Evolutionary conservation across 2,888 invertebrate species (phyloP).

Genomic region (Pterobdella sp.): DNA sequence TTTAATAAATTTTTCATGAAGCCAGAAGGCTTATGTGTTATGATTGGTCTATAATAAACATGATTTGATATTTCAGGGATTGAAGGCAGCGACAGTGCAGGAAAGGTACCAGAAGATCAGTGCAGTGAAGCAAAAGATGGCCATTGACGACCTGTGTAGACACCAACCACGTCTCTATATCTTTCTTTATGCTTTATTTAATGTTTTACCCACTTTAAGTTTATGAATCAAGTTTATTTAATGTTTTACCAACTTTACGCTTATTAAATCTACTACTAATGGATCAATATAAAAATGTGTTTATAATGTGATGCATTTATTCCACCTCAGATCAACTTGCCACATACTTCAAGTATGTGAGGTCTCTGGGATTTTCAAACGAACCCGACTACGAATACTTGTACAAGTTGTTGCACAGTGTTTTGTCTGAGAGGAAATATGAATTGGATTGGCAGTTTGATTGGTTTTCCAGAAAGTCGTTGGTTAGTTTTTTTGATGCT

Average conservation of each 20-base stretch:
- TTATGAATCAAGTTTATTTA: neutral
- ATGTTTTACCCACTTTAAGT: neutral
- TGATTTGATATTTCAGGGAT: conserved; percentile 63
- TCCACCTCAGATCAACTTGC: conserved; percentile 6
- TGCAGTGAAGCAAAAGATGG: conserved; percentile 96
- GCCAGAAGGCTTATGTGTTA: neutral
- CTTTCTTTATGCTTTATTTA: neutral
- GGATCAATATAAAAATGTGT: no score
- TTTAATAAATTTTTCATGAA: neutral
- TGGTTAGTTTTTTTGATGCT: neutral
- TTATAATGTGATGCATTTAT: conserved; percentile 1
- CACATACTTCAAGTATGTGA: conserved; percentile 21
- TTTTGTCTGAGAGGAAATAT: conserved; percentile 13
- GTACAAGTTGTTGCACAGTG: conserved; percentile 18
- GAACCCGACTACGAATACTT: conserved; percentile 22
- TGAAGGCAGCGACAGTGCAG: conserved; percentile 98
- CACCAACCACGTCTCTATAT: conserved; percentile 58
- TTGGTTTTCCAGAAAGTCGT: conserved; percentile 11
- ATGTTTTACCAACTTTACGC: neutral
- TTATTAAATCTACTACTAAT: neutral
- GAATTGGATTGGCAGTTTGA: conserved; percentile 25
- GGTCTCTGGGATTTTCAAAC: conserved; percentile 22
- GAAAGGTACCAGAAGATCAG: conserved; percentile 99
- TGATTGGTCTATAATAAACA: neutral
- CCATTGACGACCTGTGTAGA: conserved; percentile 78